These are phyloP conservation scores for Cryptoprocta ferox DNA, from an alignment of 2,797 vertebrate genomes.

Conservation along the genomic window DNA sequence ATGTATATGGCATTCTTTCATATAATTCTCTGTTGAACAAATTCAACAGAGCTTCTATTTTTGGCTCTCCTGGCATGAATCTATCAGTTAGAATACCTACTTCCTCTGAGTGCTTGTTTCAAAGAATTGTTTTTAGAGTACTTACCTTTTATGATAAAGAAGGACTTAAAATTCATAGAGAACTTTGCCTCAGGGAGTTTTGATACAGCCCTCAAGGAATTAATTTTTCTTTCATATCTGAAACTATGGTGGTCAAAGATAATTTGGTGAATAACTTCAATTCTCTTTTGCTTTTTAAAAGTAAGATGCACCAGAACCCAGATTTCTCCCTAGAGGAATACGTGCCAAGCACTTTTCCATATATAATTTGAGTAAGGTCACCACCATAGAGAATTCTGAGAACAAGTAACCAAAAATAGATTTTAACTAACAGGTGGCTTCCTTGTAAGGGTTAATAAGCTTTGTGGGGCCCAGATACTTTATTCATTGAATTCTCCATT, in stretches of 20 bases:
- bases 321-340: not conserved
- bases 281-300: conserved; percentile 21
- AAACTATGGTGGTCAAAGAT: not conserved
- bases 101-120: not conserved
- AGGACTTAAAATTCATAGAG: conserved; percentile 5
- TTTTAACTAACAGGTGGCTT: not conserved
- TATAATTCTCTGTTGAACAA: not conserved
- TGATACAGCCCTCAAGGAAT: not conserved
- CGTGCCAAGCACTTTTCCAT: not conserved
- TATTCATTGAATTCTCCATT: not conserved
- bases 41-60: not conserved
- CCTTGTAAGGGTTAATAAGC: not conserved
- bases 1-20: not conserved
- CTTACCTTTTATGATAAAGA: not conserved
- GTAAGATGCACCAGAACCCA: not conserved
- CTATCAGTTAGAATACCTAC: not conserved
- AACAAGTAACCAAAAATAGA: conserved; percentile 18
- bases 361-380: conserved; percentile 8
- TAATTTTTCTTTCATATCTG: not conserved
- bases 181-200: not conserved
- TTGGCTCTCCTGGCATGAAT: not conserved
- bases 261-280: not conserved
- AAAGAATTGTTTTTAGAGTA: conserved; percentile 26
- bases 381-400: conserved; percentile 45
- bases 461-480: not conserved